Evolutionary conservation across 2,888 invertebrate genomes (phyloP).

Genomic region (Synanthedon vespiformis): DNA sequence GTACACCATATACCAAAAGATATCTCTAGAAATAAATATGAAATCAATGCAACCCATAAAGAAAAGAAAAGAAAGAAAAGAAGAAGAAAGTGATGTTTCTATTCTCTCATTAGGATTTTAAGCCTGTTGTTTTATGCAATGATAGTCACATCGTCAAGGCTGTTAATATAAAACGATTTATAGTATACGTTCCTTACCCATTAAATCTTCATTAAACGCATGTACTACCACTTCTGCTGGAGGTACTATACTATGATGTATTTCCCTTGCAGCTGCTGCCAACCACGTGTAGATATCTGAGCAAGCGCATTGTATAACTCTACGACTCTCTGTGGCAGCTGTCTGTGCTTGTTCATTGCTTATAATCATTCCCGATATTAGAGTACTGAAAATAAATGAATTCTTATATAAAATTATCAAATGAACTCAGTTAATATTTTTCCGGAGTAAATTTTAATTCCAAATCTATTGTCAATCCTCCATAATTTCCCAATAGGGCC

Average conservation of each 20-base stretch:
- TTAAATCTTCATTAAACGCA: conserved; percentile 51
- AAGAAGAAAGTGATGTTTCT: too few species aligned
- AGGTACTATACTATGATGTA: conserved; percentile 50
- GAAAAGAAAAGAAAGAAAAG: too few species aligned
- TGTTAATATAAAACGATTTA: neutral
- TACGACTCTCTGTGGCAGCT: conserved; percentile 36
- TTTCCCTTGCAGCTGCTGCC: conserved; percentile 43
- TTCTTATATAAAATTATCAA: neutral
- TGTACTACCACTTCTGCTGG: conserved; percentile 52
- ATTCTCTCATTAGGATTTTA: too few species aligned
- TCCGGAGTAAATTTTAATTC: neutral
- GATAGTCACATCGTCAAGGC: too few species aligned
- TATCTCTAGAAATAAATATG: too few species aligned
- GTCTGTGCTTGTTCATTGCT: conserved; percentile 52
- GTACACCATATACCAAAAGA: too few species aligned
- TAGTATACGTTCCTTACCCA: conserved; percentile 18
- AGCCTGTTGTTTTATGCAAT: too few species aligned
- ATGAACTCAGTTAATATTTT: neutral
- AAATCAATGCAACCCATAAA: too few species aligned
- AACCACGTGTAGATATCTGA: conserved; percentile 53
- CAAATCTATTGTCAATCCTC: neutral
- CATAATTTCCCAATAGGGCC: too few species aligned
- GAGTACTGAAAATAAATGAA: conserved; percentile 23
- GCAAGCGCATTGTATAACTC: conserved; percentile 48
- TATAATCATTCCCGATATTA: conserved; percentile 54